Evolutionary conservation across 53 echinoderm and acorn worm genomes (phyloP), one percentile per base, ranked within the genome.

Genomic region (Pentamera pediparva): DNA sequence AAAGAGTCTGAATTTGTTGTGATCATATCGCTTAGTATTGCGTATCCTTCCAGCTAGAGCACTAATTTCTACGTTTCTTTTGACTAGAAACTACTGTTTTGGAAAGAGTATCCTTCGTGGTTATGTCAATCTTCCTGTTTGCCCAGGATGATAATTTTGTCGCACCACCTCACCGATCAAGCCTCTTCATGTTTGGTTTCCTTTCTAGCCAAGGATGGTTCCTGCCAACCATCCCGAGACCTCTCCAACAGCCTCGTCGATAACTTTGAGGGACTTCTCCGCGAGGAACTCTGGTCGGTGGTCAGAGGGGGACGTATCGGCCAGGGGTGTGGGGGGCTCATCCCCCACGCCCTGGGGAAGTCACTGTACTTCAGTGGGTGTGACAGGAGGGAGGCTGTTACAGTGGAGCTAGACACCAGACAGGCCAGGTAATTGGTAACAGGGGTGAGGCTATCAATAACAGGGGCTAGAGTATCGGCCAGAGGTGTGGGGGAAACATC

Each of bases 311-410:
- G 95, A 17, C 64, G 73, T 7, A 59, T 87, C 37, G 95, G 95
- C 30, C 69, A 82, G n/a, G 90, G 90, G 2, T 95, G 95, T 69
- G 90, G 95, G 11, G 82, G 85, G 20, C 83, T 95, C 4, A 78
- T 89, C 10, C 95, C 95, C 43, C 76, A 95, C 40, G 95, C 90
- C 11, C 85, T 90, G 72, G 95, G 95, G 48, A 87, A 89, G 80
- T 81, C 90, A 15, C 74, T 95, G 59, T 95, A 95, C 35, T 95
- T 95, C 85, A 95, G 84, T 50, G 80, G 72, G 13, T 95, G 95
- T 80, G 95, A 85, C 19, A 32, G 81, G 47, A 83, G 95, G 74
- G 90, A 95, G 70, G 87, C 90, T 0, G 80, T 95, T 21, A 95
- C 95, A 3, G 80, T 80, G 39, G 95, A 90, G 47, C 61, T 87